Evolutionary conservation across 2,888 invertebrate genomes (phyloP).

Genomic region (Bugula neritina): DNA sequence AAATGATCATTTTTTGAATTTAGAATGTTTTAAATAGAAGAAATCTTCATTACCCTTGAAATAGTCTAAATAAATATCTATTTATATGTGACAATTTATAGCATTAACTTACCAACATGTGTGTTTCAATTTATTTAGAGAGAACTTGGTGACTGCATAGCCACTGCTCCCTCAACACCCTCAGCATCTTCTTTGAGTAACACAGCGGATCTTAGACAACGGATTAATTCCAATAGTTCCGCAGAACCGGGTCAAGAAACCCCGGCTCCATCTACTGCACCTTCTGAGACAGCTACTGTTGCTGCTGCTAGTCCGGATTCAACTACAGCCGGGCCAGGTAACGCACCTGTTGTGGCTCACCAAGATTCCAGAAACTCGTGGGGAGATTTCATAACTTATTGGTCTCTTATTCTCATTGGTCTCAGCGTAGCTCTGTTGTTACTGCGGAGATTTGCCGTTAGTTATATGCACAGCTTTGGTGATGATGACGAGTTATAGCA

Average conservation of each 20-base stretch:
- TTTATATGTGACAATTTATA: too few relatives aligned
- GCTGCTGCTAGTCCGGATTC: not conserved
- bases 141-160: too few relatives aligned
- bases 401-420: slow-evolving; percentile 8
- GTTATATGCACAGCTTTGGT: not conserved
- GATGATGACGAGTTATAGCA: not conserved
- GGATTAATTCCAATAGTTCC: not conserved
- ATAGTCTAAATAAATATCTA: too few relatives aligned
- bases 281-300: not conserved
- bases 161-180: too few relatives aligned
- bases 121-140: too few relatives aligned
- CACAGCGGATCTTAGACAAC: too few relatives aligned
- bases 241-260: not conserved
- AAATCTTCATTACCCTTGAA: too few relatives aligned
- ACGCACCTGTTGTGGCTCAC: not conserved
- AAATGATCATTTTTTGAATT: too few relatives aligned
- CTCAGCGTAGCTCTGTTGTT: not conserved
- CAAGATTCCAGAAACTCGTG: not conserved
- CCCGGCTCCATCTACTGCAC: not conserved
- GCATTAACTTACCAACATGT: too few relatives aligned
- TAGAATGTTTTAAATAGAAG: too few relatives aligned
- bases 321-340: not conserved
- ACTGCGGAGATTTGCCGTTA: not conserved
- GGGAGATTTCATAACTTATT: not conserved
- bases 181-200: too few relatives aligned